Percentiles rank a stretch among this genome's conserved stretches.
phyloP scores from a whole-genome alignment of 1,140 invertebrate genomes.

The Solenopsis invicta region DNA sequence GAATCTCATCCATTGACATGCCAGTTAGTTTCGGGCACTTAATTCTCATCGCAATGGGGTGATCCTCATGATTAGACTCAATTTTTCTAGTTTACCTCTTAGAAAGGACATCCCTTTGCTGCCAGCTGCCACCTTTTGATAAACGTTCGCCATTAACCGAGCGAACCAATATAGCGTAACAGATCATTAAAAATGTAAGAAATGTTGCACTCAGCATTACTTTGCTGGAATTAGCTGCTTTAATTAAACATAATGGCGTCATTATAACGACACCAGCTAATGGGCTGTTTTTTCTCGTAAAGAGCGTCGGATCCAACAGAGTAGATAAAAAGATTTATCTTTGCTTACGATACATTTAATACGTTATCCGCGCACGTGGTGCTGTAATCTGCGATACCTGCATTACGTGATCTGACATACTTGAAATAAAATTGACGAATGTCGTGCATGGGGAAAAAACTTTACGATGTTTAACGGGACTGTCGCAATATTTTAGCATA shows the following conservation, averaged over 20 bases:
- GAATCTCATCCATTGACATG: constrained; percentile 20
- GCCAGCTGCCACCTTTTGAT: not conserved
- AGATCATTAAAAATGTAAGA: constrained; percentile 18
- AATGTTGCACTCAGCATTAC: not conserved
- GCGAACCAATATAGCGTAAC: not conserved
- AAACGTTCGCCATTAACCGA: not conserved
- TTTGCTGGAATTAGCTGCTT: constrained; percentile 10
- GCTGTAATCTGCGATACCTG: not conserved
- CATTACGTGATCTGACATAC: not conserved
- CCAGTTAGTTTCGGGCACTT: not conserved
- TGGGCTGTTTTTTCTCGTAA: not conserved
- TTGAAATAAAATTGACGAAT: not conserved
- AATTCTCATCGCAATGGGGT: not conserved
- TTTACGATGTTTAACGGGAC: not conserved
- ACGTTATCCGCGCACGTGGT: not conserved
- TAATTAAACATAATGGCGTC: constrained; percentile 35
- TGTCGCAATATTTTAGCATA: constrained; percentile 30
- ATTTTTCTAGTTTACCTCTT: not conserved
- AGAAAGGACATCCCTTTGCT: not conserved
- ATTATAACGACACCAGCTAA: constrained; percentile 14
- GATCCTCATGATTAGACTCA: constrained; percentile 1
- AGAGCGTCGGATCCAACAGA: not conserved
- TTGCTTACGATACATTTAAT: not conserved
- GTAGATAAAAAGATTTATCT: not conserved
- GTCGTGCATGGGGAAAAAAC: not conserved